phyloP scores from a whole-genome alignment of 2,888 invertebrate genomes.

The Apodemia mormo region DNA sequence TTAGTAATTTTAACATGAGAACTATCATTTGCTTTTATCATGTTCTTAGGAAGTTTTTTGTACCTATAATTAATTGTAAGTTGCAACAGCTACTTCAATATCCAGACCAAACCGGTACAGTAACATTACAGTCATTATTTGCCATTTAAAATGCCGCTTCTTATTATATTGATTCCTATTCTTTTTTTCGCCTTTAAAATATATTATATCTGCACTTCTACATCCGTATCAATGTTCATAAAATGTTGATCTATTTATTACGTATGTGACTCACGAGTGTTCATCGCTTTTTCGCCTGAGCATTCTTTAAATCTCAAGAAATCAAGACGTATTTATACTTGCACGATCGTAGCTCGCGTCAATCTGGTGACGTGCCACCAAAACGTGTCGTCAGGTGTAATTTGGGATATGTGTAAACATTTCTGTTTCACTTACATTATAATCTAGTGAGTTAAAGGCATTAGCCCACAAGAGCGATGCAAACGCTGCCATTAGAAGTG shows the following conservation, averaged over 20 bases:
- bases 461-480: neutral
- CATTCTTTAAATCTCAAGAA: conserved; percentile 35
- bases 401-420: conserved; percentile 49
- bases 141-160: too few relatives aligned
- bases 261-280: conserved; percentile 42
- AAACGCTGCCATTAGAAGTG: too few relatives aligned
- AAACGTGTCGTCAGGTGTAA: conserved; percentile 52
- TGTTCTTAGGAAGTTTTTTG: too few relatives aligned
- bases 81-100: too few relatives aligned
- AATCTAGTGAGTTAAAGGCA: neutral
- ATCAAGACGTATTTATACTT: conserved; percentile 41
- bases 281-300: conserved; percentile 37
- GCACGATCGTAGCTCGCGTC: conserved; percentile 34
- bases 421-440: conserved; percentile 28
- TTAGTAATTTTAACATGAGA: too few relatives aligned
- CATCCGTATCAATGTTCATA: neutral
- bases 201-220: neutral
- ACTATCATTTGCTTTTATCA: too few relatives aligned
- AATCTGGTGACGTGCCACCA: conserved; percentile 44
- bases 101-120: too few relatives aligned
- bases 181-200: neutral
- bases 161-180: neutral
- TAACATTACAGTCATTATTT: too few relatives aligned
- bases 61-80: too few relatives aligned
- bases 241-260: conserved; percentile 43